phyloP scores from a whole-genome alignment of 1,140 invertebrate genomes.

The Panagrolaimus sp. region DNA sequence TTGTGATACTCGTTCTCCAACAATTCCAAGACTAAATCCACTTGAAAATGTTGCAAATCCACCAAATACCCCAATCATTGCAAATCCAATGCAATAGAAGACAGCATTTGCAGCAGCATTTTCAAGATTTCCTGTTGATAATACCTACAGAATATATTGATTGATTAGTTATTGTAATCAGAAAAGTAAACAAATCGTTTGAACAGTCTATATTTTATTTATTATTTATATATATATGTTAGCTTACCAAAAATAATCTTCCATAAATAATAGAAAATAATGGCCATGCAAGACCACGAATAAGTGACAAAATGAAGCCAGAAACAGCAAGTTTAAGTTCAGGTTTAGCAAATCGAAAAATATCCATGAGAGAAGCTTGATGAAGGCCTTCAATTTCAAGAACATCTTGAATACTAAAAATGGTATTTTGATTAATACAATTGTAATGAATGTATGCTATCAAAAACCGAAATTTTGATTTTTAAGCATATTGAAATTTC shows the following conservation, averaged over 20 bases:
- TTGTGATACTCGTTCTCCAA: slow-evolving; percentile 44
- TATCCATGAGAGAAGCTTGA: slow-evolving; percentile 43
- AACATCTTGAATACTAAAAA: slow-evolving; percentile 25
- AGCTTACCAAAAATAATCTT: slow-evolving; percentile 39
- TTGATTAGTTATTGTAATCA: not conserved
- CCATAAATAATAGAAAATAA: slow-evolving; percentile 55
- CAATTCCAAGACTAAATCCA: slow-evolving; percentile 42
- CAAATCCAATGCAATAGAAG: slow-evolving; percentile 25
- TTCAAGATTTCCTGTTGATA: not conserved
- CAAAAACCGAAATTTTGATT: too few relatives aligned
- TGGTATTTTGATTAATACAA: too few relatives aligned
- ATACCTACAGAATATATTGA: too few relatives aligned
- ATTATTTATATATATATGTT: not conserved
- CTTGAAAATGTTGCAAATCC: slow-evolving; percentile 44
- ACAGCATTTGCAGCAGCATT: not conserved
- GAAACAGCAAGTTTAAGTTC: slow-evolving; percentile 28
- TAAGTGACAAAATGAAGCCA: slow-evolving; percentile 34
- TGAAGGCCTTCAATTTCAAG: slow-evolving; percentile 39
- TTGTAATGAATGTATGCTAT: too few relatives aligned
- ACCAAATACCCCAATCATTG: slow-evolving; percentile 31
- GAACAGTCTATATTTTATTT: too few relatives aligned
- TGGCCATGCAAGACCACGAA: slow-evolving; percentile 50
- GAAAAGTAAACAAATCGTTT: not conserved
- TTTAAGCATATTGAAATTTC: too few relatives aligned
- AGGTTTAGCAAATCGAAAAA: slow-evolving; percentile 39